Base-by-base conservation (phyloP, 2,888 invertebrate species). In the Tortricodes alternella region DNA sequence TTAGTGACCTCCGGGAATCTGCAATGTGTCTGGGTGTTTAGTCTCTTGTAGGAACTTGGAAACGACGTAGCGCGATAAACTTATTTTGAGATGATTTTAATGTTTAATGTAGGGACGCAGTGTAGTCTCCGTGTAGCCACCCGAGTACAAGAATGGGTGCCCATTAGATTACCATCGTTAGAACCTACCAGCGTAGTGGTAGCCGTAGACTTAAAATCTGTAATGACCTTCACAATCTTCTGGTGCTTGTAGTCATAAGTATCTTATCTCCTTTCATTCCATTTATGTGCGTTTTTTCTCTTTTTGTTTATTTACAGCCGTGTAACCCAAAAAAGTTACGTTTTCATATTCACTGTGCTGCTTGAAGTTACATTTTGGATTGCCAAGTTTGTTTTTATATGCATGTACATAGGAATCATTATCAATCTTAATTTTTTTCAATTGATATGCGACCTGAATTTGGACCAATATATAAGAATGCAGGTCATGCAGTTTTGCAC, bases 191-290 rank as follows among this genome's bases (percentile, higher is more conserved):
- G 23, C 34, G 57, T 58, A 53, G 43, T n/a, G 29, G 57, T 61
- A 57, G 53, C 39, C 60, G 74, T 73, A 66, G 63, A 69, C 63
- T 62, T 68, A 66, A 70, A 68, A 64, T 73, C 73, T 68, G 68
- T 74, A 71, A 73, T 71, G 74, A 78, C 71, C 73, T 76, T 78
- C 65, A 67, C 76, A 78, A 83, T 80, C 74, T 82, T 84, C 81
- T 87, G 89, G 89, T 89, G 89, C 89, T 89, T 89, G 75, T 89
- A 88, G 85, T 72, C 68, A 70, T 89, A 87, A 88, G 87, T 78
- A 65, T 71, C 58, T 70, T 69, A 67, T 70, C 70, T 81, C 82
- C 79, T 80, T 82, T 76, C 85, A 88, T 87, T 87, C 85, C 87
- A 88, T 74, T 67, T 74, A 67, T 76, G 74, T 83, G 77, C 79